Base-by-base conservation (phyloP, 2,113 vertebrate genomes). In the Platysteira castanea region DNA sequence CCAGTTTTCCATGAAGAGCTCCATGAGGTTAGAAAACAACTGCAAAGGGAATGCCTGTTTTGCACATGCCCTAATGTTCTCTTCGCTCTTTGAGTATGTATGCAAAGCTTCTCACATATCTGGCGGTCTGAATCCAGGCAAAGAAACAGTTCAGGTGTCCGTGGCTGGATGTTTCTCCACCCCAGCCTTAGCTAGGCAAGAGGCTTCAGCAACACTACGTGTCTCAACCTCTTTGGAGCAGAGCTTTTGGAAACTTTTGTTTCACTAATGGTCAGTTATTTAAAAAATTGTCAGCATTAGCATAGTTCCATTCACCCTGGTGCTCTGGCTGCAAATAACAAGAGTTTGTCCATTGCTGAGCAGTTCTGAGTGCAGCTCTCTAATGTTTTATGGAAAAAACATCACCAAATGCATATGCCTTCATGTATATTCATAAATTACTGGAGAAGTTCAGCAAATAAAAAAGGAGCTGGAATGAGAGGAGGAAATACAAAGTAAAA, bases 181-280 rank as follows among this genome's bases (percentile, higher is more conserved):
- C 50, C 30, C 30, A 54, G 3, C 27, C 35, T 39, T 24, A 46
- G 15, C 30, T n/a, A 59, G 39, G 28, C 20, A 53, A 46, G 31
- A 63, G 11, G 9, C 22, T 85, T 75, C 65, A 54, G 23, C 26
- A 54, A 6, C 10, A 12, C 12, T 42, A 31, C 0, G 0, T 15
- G 9, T 30, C 46, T 80, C 47, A 54, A 4, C 8, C 9, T 56
- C 44, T 56, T 50, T 1, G 3, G 21, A 71, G 39, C 10, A 68
- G 28, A 82, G 15, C 11, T 93, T 87, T 52, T 31, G 20, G 37
- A 65, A 65, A 47, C 16, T 44, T 6, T 41, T 6, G 1, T 28
- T 84, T 67, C 14, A 8, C n/a, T 73, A 42, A 24, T 12, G 9
- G 26, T 64, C 35, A 28, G 9, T 77, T 46, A 27, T 28, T 76